Evolutionary conservation across 2,888 invertebrate genomes (phyloP).

Genomic region (Tridacna crocea): DNA sequence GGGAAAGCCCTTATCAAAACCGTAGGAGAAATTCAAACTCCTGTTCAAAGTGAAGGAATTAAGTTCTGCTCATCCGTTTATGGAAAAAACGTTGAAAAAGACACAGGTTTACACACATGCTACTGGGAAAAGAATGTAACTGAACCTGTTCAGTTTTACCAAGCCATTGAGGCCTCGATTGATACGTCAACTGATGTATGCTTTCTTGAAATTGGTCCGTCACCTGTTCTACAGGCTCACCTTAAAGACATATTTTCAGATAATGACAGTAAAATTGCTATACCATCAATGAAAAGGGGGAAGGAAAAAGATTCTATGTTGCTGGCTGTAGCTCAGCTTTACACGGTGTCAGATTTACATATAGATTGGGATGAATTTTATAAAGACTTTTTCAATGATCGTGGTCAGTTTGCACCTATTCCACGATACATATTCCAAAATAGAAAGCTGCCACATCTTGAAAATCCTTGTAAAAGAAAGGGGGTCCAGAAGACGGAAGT

Average conservation of each 20-base stretch:
- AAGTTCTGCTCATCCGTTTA: constrained; percentile 42
- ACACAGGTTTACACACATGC: constrained; percentile 32
- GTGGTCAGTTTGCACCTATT: too few relatives aligned
- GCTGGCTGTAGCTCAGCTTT: neutral
- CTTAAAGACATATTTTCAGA: constrained; percentile 44
- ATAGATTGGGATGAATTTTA: too few relatives aligned
- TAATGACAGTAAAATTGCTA: neutral
- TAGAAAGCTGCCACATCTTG: too few relatives aligned
- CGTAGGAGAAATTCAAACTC: neutral
- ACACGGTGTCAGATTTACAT: too few relatives aligned
- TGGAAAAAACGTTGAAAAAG: constrained; percentile 34
- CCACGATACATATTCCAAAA: too few relatives aligned
- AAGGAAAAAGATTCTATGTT: neutral
- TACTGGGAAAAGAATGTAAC: constrained; percentile 72
- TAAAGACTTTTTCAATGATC: too few relatives aligned
- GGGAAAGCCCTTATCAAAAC: neutral
- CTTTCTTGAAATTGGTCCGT: constrained; percentile 72
- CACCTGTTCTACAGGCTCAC: constrained; percentile 65
- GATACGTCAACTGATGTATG: constrained; percentile 43
- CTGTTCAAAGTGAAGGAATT: neutral
- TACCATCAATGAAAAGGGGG: neutral
- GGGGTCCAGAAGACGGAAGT: too few relatives aligned
- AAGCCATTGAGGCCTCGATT: constrained; percentile 52
- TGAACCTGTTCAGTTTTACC: constrained; percentile 63
- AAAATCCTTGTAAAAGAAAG: too few relatives aligned